These are phyloP conservation scores for Dendroctonus ponderosae DNA, from an alignment of 1,140 invertebrate species.

Conservation along the genomic window DNA sequence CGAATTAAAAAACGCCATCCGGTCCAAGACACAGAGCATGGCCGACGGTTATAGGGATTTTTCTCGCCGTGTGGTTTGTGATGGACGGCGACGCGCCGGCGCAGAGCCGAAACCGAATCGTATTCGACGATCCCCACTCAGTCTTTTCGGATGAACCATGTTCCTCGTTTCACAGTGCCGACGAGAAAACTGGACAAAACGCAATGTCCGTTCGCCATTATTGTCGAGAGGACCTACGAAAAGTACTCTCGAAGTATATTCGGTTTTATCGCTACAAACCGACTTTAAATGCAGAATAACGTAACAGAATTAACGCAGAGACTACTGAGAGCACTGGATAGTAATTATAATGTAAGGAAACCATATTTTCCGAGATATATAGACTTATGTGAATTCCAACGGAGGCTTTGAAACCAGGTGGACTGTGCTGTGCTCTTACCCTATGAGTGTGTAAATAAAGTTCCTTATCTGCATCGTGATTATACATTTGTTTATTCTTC, in stretches of 20 bases:
- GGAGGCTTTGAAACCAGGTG: constrained; percentile 39
- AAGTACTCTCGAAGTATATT: constrained; percentile 50
- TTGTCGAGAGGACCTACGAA: constrained; percentile 50
- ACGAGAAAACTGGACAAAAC: constrained; percentile 50
- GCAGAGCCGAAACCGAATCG: constrained; percentile 43
- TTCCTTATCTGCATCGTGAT: constrained; percentile 15
- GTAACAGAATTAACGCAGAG: constrained; percentile 63
- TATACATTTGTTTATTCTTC: constrained; percentile 21
- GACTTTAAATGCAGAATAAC: constrained; percentile 60
- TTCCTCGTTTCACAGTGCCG: constrained; percentile 52
- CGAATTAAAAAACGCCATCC: neutral
- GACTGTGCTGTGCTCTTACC: constrained; percentile 39
- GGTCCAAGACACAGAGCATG: constrained; percentile 4
- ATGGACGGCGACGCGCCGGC: constrained; percentile 35
- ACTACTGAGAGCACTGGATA: constrained; percentile 65
- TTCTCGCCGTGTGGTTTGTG: constrained; percentile 31
- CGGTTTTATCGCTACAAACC: constrained; percentile 51
- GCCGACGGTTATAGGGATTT: constrained; percentile 33
- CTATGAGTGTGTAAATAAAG: constrained; percentile 31
- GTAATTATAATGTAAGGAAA: constrained; percentile 68
- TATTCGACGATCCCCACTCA: constrained; percentile 48
- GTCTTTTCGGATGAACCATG: constrained; percentile 51
- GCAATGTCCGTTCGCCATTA: constrained; percentile 53
- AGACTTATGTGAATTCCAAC: constrained; percentile 39
- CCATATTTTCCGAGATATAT: constrained; percentile 37